Conservation (phyloP, 2,113 vertebrate species). For the Alexandromys fortis region DNA sequence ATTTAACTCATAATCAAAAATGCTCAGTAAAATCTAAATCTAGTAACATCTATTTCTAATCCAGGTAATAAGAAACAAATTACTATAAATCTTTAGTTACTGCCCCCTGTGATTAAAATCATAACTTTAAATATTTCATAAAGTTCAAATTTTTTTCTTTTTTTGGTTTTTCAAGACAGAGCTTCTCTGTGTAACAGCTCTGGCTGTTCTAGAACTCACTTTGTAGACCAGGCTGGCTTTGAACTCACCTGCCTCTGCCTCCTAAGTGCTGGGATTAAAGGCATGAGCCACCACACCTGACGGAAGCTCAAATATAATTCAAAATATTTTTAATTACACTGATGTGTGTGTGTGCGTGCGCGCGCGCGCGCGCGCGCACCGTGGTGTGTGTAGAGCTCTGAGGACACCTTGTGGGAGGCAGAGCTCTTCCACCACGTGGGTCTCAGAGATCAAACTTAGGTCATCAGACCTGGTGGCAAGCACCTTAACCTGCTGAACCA, state of each 20-base stretch:
- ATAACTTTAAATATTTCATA: conserved; percentile 14
- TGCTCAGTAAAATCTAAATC: background rate
- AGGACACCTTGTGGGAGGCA: background rate
- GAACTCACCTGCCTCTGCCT: background rate
- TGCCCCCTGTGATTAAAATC: background rate
- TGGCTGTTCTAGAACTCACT: background rate
- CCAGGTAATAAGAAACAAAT: background rate
- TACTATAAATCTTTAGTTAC: background rate
- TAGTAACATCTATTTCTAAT: background rate
- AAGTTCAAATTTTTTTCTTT: background rate
- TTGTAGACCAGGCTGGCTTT: background rate
- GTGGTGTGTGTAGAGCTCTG: background rate
- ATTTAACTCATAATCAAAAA: background rate
- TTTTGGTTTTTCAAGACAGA: background rate
- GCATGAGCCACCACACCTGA: background rate
- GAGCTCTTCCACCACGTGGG: background rate
- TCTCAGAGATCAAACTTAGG: no score
- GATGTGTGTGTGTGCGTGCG: background rate
- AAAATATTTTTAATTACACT: background rate
- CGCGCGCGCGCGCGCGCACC: fast-evolving
- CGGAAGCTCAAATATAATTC: background rate
- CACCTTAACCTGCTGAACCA: background rate
- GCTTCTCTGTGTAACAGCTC: background rate
- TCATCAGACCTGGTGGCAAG: no score
- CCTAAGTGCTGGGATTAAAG: background rate